A percentile compares a stretch with the other conserved stretches of the same genome.
phyloP scores from a whole-genome alignment of 2,113 vertebrate genomes.

The Misgurnus mizolepis region DNA sequence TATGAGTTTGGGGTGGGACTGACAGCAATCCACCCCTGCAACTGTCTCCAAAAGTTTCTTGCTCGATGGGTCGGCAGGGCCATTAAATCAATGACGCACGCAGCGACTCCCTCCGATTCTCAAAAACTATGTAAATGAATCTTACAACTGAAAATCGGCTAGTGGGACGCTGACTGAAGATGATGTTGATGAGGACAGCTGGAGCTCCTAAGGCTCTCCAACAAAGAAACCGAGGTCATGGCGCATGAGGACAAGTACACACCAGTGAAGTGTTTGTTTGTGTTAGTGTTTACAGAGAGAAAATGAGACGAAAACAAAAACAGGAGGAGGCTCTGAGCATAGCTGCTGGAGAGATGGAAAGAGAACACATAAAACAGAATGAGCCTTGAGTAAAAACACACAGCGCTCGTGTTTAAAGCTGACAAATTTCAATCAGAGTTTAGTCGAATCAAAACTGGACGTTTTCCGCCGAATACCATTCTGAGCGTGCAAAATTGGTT shows the following conservation, averaged over 20 bases:
- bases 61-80: too few species aligned
- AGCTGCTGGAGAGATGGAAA: constrained; percentile 32
- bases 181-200: constrained; percentile 19
- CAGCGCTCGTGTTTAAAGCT: background rate
- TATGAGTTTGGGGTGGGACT: too few species aligned
- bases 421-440: constrained; percentile 1
- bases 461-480: background rate
- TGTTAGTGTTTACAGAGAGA: constrained; percentile 6
- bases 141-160: background rate
- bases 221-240: constrained; percentile 26
- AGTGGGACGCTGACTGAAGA: constrained; percentile 11
- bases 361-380: constrained; percentile 34
- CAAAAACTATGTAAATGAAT: constrained; percentile 21
- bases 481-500: constrained; percentile 13
- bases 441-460: background rate
- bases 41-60: too few species aligned
- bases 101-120: constrained; percentile 15
- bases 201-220: constrained; percentile 32
- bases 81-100: too few species aligned
- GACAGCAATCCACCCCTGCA: too few species aligned
- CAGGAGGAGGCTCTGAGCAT: constrained; percentile 29
- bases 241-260: constrained; percentile 32
- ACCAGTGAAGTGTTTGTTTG: constrained; percentile 20
- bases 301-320: constrained; percentile 28
- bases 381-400: background rate